Percentiles rank a stretch among this genome's conserved stretches.
Conservation (phyloP, 1,140 invertebrate genomes). For the Triops longicaudatus region DNA sequence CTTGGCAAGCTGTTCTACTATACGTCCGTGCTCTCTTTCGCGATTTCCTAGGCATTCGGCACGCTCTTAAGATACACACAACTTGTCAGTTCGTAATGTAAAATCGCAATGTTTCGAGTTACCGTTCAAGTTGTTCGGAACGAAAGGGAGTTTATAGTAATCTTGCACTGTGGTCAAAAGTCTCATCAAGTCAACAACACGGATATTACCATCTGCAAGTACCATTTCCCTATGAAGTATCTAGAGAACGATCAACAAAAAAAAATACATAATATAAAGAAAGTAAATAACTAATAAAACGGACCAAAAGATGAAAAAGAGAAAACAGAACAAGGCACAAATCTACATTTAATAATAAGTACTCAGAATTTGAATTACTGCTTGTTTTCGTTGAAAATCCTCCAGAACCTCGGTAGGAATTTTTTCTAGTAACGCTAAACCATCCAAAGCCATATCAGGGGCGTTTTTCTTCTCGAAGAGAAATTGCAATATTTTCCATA, state of each 20-base stretch:
- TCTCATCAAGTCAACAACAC: background rate
- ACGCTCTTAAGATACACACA: background rate
- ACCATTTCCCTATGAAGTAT: background rate
- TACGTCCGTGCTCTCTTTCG: background rate
- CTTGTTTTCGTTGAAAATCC: background rate
- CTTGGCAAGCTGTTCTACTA: background rate
- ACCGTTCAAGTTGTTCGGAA: background rate
- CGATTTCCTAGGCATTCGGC: background rate
- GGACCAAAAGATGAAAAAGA: background rate
- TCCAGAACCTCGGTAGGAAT: background rate
- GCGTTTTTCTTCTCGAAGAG: background rate
- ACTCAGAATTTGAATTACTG: background rate
- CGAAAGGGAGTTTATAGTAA: background rate
- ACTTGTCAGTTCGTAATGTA: background rate
- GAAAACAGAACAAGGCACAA: too few relatives aligned
- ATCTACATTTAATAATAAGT: background rate
- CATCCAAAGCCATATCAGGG: background rate
- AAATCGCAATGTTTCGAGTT: background rate
- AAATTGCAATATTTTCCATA: background rate
- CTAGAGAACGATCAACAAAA: background rate
- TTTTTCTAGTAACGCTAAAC: background rate
- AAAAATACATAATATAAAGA: background rate
- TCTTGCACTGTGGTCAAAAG: background rate
- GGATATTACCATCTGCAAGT: background rate
- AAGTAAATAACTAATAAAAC: background rate